These are phyloP conservation scores for Ctenomys sociabilis DNA, from an alignment of 2,113 vertebrate species.

Conservation along the genomic window DNA sequence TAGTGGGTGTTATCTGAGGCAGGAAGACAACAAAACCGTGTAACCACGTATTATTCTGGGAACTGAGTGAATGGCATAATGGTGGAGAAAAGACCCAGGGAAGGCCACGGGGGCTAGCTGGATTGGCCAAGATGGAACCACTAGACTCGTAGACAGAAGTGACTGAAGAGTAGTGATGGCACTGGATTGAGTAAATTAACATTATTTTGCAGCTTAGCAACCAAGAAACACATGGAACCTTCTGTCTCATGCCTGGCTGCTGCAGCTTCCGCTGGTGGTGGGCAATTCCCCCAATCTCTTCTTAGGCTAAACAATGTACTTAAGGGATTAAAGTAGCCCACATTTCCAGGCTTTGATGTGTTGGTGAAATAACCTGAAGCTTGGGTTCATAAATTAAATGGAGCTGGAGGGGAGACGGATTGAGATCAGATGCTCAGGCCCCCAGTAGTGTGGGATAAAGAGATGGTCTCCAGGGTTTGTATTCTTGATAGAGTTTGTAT, in stretches of 20 bases:
- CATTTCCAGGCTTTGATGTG: neutral
- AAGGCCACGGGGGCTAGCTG: neutral
- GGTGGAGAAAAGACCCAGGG: neutral
- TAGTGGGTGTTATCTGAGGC: neutral
- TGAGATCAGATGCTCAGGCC: neutral
- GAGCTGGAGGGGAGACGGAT: neutral
- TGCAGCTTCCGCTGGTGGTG: too few relatives aligned
- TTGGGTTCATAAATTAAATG: constrained; percentile 43
- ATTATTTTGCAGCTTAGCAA: neutral
- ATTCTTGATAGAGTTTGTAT: neutral
- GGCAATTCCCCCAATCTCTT: neutral
- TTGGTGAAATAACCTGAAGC: neutral
- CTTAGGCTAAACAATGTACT: neutral
- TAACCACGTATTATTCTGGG: neutral
- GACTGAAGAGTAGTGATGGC: neutral
- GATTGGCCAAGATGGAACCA: neutral
- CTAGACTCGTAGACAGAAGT: neutral
- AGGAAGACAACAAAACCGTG: neutral
- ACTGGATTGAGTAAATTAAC: neutral
- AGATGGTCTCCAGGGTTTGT: neutral
- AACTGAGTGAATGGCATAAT: neutral
- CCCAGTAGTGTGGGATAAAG: neutral
- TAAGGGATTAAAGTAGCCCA: neutral
- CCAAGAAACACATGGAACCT: neutral
- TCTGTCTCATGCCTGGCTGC: too few relatives aligned